phyloP scores from a whole-genome alignment of 2,797 vertebrate species.

The Onychomys leucogaster region DNA sequence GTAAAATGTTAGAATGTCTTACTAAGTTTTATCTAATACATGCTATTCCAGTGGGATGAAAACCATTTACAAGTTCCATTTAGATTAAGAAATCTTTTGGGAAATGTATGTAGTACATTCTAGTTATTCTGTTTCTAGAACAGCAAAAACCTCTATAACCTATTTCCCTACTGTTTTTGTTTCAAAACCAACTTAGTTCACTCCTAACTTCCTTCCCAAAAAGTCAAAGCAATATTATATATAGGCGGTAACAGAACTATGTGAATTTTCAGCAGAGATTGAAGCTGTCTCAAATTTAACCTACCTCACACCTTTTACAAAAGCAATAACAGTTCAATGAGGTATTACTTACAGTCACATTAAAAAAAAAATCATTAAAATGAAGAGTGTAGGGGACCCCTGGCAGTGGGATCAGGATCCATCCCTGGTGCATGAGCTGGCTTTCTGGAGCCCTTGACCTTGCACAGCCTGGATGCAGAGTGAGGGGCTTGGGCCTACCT shows the following conservation, averaged over 20 bases:
- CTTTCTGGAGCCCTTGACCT: too few relatives aligned
- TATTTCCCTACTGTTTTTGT: slow-evolving; percentile 72
- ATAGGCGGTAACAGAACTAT: slow-evolving; percentile 61
- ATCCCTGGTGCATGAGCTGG: too few relatives aligned
- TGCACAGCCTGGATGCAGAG: too few relatives aligned
- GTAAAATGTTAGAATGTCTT: slow-evolving; percentile 69
- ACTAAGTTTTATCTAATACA: slow-evolving; percentile 69
- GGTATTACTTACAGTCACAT: slow-evolving; percentile 45
- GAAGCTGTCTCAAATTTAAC: slow-evolving; percentile 67
- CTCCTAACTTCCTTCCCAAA: slow-evolving; percentile 68
- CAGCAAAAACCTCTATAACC: slow-evolving; percentile 75
- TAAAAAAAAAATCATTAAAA: slow-evolving; percentile 27
- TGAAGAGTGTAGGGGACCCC: background rate
- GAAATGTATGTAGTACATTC: slow-evolving; percentile 76
- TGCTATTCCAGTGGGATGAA: slow-evolving; percentile 44
- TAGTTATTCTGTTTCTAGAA: slow-evolving; percentile 76
- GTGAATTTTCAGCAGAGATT: slow-evolving; percentile 33
- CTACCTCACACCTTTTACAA: slow-evolving; percentile 35
- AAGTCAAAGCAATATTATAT: slow-evolving; percentile 30
- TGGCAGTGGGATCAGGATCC: too few relatives aligned
- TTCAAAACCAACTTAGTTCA: slow-evolving; percentile 64
- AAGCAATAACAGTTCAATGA: slow-evolving; percentile 58
- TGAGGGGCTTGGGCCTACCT: too few relatives aligned
- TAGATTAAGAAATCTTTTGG: slow-evolving; percentile 77
- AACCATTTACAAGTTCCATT: slow-evolving; percentile 79